Evolutionary conservation across 2,113 vertebrate species (phyloP), one percentile per base, ranked within the genome.

Genomic region (Pitta sordida): DNA sequence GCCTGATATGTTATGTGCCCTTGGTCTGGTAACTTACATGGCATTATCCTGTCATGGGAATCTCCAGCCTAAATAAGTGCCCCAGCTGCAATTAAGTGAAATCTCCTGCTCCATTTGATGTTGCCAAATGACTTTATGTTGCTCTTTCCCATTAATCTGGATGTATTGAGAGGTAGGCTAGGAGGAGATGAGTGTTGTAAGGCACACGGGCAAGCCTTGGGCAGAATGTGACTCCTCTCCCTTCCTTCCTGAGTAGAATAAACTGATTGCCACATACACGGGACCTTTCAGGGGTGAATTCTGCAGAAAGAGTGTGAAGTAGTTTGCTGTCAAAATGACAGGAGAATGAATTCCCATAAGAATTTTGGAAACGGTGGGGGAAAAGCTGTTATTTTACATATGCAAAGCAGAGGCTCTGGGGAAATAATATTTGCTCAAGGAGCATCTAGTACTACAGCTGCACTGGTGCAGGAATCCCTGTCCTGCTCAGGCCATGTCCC

Each of bases 401-500:
- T 17, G 41, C 49, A 73, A 56, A 88, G 29, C 23, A 60, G 11
- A 58, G 59, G 7, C 26, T 67, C 36, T 3, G 4, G 15, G 27
- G 20, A 90, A 83, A 62, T 20, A 3, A 2, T 2, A 2, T 74
- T 69, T 70, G 71, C 43, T 64, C 29, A 80, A 59, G 29, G 65
- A 80, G 26, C n/a, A 32, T 34, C 23, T 0, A 0, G 16, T 27
- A 36, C n/a, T 2, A 0, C 13, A 55, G 30, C n/a, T 69, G 62
- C 11, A 2, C 8, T 30, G 20, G 8, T 30, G 43, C 32, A 82
- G 77, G 53, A 91, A 27, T 9, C 22, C 22, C 26, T 51, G 13
- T 16, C 30, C 44, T 73, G 12, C 59, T 91, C 0, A 0, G 39
- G 10, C 30, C 4, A 0, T 0, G 13, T n/a, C 81, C 30, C 20